Evolutionary conservation across 2,888 invertebrate genomes (phyloP).

Genomic region (Hirudinaria manillensis): DNA sequence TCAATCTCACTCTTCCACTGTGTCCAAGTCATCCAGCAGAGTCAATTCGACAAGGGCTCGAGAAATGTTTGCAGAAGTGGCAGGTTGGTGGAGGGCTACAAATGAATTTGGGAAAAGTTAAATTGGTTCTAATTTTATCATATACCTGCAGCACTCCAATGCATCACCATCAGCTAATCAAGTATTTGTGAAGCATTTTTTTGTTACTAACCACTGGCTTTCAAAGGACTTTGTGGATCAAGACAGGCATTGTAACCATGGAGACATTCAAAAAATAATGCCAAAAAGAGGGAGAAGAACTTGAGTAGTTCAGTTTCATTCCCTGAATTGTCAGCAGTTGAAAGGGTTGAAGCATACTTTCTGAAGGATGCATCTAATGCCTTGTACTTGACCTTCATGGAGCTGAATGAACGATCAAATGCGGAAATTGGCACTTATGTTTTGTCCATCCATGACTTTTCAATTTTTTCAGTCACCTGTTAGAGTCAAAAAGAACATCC

Average conservation of each 20-base stretch:
- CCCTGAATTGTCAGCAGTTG: background rate
- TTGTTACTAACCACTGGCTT: background rate
- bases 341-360: background rate
- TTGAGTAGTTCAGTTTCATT: constrained; percentile 9
- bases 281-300: background rate
- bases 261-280: background rate
- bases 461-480: background rate
- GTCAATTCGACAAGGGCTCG: background rate
- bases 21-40: background rate
- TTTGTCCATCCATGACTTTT: too few relatives aligned
- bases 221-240: background rate
- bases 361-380: background rate
- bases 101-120: background rate
- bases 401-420: too few relatives aligned
- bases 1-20: background rate
- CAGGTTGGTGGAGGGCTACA: background rate
- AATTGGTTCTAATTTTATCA: too few relatives aligned
- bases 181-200: background rate
- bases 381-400: background rate
- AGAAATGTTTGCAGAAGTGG: background rate
- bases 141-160: background rate
- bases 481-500: background rate
- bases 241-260: background rate
- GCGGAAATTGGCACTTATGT: too few relatives aligned
- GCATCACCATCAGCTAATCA: background rate